Evolutionary conservation across 2,113 vertebrate species (phyloP), one percentile per base, ranked within the genome.

Genomic region (Tylochromis polylepis): DNA sequence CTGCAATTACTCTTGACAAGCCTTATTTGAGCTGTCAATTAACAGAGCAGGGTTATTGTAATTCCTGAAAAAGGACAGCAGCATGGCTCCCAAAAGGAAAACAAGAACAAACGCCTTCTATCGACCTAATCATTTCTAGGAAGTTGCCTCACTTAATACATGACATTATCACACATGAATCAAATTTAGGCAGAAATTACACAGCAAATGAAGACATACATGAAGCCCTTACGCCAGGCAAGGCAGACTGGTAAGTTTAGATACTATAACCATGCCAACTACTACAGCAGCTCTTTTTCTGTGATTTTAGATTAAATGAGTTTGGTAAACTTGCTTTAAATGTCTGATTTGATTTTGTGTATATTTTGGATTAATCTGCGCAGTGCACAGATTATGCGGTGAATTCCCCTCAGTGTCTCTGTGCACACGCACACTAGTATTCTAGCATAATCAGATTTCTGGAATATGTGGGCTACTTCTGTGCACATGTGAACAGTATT

Each of bases 11-110:
- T 87, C 55, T 2, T 41, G 56, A 90, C 77, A 81, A 59, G 77
- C 46, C 24, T 81, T 81, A 88, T 79, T 79, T 60, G 77, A 89
- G 80, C 78, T 85, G 72, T 87, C 80, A 88, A 67, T 83, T 84
- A 59, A 58, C 79, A 31, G 11, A 84, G 8, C 27, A 16, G 20
- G 7, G 59, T 29, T 27, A 34, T 65, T 82, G 55, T 49, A 34
- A 86, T 56, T 67, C 18, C 79, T 51, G 4, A 62, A 72, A 86
- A 22, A 77, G n/a, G 36, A 82, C 79, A 77, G 62, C 60, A 79
- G 15, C 34, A 79, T 14, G 4, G n/a, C 43, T 62, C 80, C 51
- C 34, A 53, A 24, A 62, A 84, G 53, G 27, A 80, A 89, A 67
- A 81, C 6, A 20, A 75, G 9, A 51, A 2, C 16, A 58, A 57